phyloP scores from a whole-genome alignment of 2,113 vertebrate genomes.

The Pungitius pungitius region DNA sequence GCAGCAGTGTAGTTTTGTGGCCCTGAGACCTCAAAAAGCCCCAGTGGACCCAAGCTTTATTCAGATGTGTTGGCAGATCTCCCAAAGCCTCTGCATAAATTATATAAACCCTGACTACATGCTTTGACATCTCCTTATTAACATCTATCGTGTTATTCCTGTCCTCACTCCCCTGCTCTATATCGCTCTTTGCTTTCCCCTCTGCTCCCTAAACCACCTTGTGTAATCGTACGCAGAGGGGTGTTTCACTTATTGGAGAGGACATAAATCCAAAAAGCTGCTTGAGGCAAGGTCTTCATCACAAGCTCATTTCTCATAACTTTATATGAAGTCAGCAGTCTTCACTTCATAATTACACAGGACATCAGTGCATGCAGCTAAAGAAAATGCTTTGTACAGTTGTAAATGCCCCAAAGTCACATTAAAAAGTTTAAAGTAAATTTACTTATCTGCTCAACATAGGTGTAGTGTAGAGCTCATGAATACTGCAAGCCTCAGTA shows the following conservation, averaged over 20 bases:
- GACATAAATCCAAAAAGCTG: slow-evolving; percentile 61
- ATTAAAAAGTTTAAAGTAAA: background rate
- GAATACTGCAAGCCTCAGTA: background rate
- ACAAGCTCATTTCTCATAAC: slow-evolving; percentile 66
- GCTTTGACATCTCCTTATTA: slow-evolving; percentile 66
- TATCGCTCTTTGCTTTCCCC: background rate
- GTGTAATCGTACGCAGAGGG: slow-evolving; percentile 28
- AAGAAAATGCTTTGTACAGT: slow-evolving; percentile 29
- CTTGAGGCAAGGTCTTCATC: slow-evolving; percentile 75
- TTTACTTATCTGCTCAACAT: background rate
- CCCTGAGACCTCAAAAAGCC: slow-evolving; percentile 21
- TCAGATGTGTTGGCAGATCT: slow-evolving; percentile 53
- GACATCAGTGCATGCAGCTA: slow-evolving; percentile 9
- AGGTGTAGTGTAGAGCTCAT: background rate
- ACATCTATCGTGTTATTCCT: slow-evolving; percentile 48
- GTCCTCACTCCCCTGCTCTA: slow-evolving; percentile 14
- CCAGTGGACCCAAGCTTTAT: slow-evolving; percentile 46
- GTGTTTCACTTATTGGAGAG: slow-evolving; percentile 46
- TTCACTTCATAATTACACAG: slow-evolving; percentile 53
- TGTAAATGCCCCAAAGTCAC: slow-evolving; percentile 27
- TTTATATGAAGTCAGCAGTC: slow-evolving; percentile 64
- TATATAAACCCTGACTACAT: slow-evolving; percentile 56
- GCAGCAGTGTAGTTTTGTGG: slow-evolving; percentile 36
- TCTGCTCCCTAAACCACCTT: slow-evolving; percentile 8
- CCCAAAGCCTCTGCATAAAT: slow-evolving; percentile 42